phyloP scores from a whole-genome alignment of 1,140 invertebrate genomes.

The Lordiphosa mommai region DNA sequence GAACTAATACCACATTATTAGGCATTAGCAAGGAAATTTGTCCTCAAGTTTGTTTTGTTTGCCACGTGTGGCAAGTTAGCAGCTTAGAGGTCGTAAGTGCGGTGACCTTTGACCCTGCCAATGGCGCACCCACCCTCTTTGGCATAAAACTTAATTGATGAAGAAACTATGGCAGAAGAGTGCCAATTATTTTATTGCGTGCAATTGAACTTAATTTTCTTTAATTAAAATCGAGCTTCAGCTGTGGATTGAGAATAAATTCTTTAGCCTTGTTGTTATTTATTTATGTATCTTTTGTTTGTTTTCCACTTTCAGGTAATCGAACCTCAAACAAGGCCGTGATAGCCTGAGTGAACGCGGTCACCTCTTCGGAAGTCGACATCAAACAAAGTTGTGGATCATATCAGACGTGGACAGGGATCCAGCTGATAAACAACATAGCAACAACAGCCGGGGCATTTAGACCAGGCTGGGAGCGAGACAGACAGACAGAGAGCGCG shows the following conservation, averaged over 20 bases:
- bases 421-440: slow-evolving; percentile 16
- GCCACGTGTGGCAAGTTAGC: neutral
- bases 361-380: slow-evolving; percentile 44
- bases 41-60: neutral
- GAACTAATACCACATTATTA: slow-evolving; percentile 9
- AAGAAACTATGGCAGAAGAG: neutral
- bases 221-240: slow-evolving; percentile 14
- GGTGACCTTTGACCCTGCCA: neutral
- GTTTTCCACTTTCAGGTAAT: slow-evolving; percentile 39
- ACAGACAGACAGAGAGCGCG: neutral
- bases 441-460: slow-evolving; percentile 4
- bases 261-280: neutral
- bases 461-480: neutral
- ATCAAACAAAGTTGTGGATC: slow-evolving; percentile 24
- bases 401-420: slow-evolving; percentile 28
- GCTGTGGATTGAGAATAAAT: neutral
- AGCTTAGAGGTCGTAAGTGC: neutral
- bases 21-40: neutral
- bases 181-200: slow-evolving; percentile 46
- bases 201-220: slow-evolving; percentile 47
- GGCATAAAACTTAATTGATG: neutral
- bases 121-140: neutral
- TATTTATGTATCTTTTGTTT: neutral
- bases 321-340: slow-evolving; percentile 44
- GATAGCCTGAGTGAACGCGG: slow-evolving; percentile 47